These are phyloP conservation scores for Drosophila diplacantha DNA, from an alignment of 2,888 invertebrate species.

Conservation along the genomic window DNA sequence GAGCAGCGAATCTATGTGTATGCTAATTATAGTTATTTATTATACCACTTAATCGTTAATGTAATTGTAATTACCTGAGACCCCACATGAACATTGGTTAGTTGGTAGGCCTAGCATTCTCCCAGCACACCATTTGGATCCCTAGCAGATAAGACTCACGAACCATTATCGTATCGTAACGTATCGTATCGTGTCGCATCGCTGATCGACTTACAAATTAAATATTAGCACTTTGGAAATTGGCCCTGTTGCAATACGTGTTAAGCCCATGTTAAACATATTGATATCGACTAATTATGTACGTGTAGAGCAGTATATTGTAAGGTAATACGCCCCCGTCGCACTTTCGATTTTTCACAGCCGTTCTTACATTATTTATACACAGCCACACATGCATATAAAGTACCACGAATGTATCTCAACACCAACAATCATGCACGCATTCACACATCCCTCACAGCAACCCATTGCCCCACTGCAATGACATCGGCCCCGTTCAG, in stretches of 20 bases:
- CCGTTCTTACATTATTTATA: slow-evolving; percentile 50
- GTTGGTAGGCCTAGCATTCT: slow-evolving; percentile 54
- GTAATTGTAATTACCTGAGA: slow-evolving; percentile 55
- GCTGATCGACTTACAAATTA: slow-evolving; percentile 44
- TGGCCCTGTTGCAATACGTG: slow-evolving; percentile 66
- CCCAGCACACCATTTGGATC: slow-evolving; percentile 32
- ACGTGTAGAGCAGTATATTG: slow-evolving; percentile 38
- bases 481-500: slow-evolving; percentile 30
- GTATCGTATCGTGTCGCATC: slow-evolving; percentile 20
- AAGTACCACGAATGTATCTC: slow-evolving; percentile 59
- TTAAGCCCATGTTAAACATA: slow-evolving; percentile 55
- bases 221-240: slow-evolving; percentile 63
- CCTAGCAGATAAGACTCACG: slow-evolving; percentile 50
- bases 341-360: slow-evolving; percentile 38
- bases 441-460: slow-evolving; percentile 22
- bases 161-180: slow-evolving; percentile 30
- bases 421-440: slow-evolving; percentile 55
- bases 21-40: slow-evolving; percentile 71
- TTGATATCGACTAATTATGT: slow-evolving; percentile 32
- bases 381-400: slow-evolving; percentile 33
- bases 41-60: slow-evolving; percentile 65
- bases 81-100: slow-evolving; percentile 50
- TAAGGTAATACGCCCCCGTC: slow-evolving; percentile 13
- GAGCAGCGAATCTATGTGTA: slow-evolving; percentile 47
- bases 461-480: slow-evolving; percentile 25